Percentiles rank a stretch among this genome's conserved stretches.
phyloP scores from a whole-genome alignment of 2,888 invertebrate genomes.

The Sinopyrophorus schimmeli region DNA sequence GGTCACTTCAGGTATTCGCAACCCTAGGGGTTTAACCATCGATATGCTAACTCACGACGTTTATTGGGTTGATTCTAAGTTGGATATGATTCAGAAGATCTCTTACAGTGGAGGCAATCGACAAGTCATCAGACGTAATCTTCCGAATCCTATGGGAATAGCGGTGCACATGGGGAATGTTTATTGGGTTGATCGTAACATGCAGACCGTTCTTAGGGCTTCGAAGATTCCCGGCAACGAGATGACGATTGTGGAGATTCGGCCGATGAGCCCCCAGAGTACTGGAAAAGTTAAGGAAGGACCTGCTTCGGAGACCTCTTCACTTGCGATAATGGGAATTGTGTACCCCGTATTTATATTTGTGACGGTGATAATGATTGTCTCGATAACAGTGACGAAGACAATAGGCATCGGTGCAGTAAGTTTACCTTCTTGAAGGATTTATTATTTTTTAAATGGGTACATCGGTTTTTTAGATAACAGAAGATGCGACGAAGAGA shows the following conservation, averaged over 20 bases:
- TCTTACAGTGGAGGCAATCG: slow-evolving; percentile 79
- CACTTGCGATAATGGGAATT: slow-evolving; percentile 95
- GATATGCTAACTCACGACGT: slow-evolving; percentile 94
- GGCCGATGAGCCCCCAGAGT: slow-evolving; percentile 90
- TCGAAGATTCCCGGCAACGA: slow-evolving; percentile 78
- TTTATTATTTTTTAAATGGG: background rate
- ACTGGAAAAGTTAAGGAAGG: slow-evolving; percentile 88
- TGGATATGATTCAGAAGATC: slow-evolving; percentile 94
- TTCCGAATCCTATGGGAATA: slow-evolving; percentile 93
- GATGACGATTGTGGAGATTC: slow-evolving; percentile 91
- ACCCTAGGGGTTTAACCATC: slow-evolving; percentile 87
- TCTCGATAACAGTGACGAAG: slow-evolving; percentile 91
- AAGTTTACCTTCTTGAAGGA: slow-evolving; percentile 43
- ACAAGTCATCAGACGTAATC: slow-evolving; percentile 80
- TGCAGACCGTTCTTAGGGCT: slow-evolving; percentile 80
- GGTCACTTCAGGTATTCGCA: slow-evolving; percentile 87
- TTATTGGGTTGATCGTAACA: slow-evolving; percentile 94
- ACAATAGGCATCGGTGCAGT: slow-evolving; percentile 86
- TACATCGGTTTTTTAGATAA: slow-evolving; percentile 62
- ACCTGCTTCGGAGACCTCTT: slow-evolving; percentile 96
- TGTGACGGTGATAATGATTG: slow-evolving; percentile 97
- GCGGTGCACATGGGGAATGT: slow-evolving; percentile 83
- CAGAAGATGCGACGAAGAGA: slow-evolving; percentile 89
- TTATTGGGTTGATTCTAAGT: slow-evolving; percentile 95
- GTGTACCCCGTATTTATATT: slow-evolving; percentile 91